These are phyloP conservation scores for Poecilus cupreus DNA, from an alignment of 2,888 invertebrate genomes.

Conservation along the genomic window DNA sequence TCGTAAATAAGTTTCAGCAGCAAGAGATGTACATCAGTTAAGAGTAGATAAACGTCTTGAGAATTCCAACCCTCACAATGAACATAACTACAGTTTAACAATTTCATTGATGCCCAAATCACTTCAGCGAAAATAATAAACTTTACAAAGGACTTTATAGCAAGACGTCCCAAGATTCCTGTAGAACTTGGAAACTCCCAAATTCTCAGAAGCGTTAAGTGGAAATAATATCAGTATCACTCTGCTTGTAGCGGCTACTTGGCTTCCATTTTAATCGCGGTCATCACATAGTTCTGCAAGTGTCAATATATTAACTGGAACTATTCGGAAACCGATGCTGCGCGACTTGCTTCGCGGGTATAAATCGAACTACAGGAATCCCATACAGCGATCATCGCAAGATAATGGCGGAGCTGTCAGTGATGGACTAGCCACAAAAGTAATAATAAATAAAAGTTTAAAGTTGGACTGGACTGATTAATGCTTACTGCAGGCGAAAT, in stretches of 20 bases:
- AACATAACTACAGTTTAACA: constrained; percentile 2
- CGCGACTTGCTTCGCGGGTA: background rate
- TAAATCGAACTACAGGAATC: background rate
- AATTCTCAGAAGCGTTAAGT: background rate
- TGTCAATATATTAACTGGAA: constrained; percentile 30
- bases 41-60: too few relatives aligned
- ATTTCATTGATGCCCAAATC: constrained; percentile 7
- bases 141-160: constrained; percentile 13
- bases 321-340: constrained; percentile 11
- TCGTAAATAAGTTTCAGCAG: too few relatives aligned
- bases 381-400: background rate
- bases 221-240: constrained; percentile 5
- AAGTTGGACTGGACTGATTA: too few relatives aligned
- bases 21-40: too few relatives aligned
- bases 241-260: background rate
- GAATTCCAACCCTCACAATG: background rate
- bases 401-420: background rate
- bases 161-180: constrained; percentile 5
- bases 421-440: background rate
- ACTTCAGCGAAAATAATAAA: constrained; percentile 32
- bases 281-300: constrained; percentile 30
- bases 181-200: background rate
- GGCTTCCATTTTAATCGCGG: constrained; percentile 9
- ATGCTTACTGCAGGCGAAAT: too few relatives aligned
- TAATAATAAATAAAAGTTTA: background rate